phyloP scores from a whole-genome alignment of 2,888 invertebrate genomes.

The Sphinx pinastri region DNA sequence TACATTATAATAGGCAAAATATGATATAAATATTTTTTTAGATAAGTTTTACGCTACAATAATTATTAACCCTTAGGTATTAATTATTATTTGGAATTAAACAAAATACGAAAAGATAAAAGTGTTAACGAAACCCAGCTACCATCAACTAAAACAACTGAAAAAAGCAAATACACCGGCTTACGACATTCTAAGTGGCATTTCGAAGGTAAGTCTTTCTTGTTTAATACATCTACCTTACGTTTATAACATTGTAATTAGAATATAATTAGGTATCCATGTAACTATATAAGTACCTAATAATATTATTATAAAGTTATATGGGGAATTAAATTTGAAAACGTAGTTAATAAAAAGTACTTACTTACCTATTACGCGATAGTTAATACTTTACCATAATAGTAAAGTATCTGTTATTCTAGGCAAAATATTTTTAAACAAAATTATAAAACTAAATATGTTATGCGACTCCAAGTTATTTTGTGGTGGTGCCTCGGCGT shows the following conservation, averaged over 20 bases:
- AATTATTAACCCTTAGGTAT: neutral
- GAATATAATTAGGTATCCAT: neutral
- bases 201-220: constrained; percentile 13
- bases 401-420: too few relatives aligned
- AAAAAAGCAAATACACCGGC: neutral
- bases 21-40: neutral
- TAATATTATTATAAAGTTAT: too few relatives aligned
- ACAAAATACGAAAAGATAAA: neutral
- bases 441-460: too few relatives aligned
- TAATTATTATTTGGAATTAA: neutral
- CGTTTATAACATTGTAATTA: neutral
- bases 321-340: too few relatives aligned
- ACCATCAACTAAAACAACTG: constrained; percentile 1
- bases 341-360: too few relatives aligned
- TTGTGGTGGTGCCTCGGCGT: too few relatives aligned
- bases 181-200: constrained; percentile 3
- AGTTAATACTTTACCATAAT: too few relatives aligned
- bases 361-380: too few relatives aligned
- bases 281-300: neutral
- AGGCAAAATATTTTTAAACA: too few relatives aligned
- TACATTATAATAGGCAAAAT: neutral
- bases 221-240: neutral
- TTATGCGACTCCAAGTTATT: too few relatives aligned
- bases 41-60: neutral
- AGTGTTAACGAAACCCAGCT: constrained; percentile 21